Evolutionary conservation across 2,113 vertebrate genomes (phyloP), one percentile per base, ranked within the genome.

Genomic region (Rissa tridactyla): DNA sequence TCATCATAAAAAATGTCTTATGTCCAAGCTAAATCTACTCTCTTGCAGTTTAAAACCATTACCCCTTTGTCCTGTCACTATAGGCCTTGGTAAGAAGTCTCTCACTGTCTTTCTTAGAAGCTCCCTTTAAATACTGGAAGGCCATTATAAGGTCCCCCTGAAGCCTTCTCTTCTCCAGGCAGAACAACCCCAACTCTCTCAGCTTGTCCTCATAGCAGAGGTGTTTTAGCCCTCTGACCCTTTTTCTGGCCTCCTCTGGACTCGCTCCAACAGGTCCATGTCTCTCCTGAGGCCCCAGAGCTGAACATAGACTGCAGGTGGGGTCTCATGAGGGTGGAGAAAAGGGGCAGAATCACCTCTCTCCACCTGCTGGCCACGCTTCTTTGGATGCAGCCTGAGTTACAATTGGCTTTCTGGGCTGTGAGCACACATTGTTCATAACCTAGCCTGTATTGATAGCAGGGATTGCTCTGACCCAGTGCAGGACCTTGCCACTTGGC

Each of bases 101-200:
- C 15, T 75, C 16, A 4, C 7, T 2, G 0, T 54, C 44, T 81
- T 22, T 75, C 25, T 61, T 81, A 19, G 2, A 68, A 42, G 29
- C 11, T 2, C 3, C 25, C 25, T 54, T 78, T 60, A 27, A 13
- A 8, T 5, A 32, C 2, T 42, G 30, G 20, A 79, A 47, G 22
- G 20, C 8, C 2, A 3, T 18, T 32, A 4, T 7, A 44, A 70
- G 2, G 5, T 38, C 0, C n/a, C 13, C 15, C 9, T 3, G 2
- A 3, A 57, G 13, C 30, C 36, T 55, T 80, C 10, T 38, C 54
- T 76, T 64, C 36, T 82, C 19, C 23, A 58, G 15, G 34, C 12
- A 58, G 32, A 77, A 38, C 25, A 73, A n/a, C 2, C 3, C 6
- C 51, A 61, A 8, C 5, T 42, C 11, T 47, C 15, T 44, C 49